These are phyloP conservation scores for Rotaria sp. DNA, from an alignment of 2,888 invertebrate genomes.

Conservation along the genomic window DNA sequence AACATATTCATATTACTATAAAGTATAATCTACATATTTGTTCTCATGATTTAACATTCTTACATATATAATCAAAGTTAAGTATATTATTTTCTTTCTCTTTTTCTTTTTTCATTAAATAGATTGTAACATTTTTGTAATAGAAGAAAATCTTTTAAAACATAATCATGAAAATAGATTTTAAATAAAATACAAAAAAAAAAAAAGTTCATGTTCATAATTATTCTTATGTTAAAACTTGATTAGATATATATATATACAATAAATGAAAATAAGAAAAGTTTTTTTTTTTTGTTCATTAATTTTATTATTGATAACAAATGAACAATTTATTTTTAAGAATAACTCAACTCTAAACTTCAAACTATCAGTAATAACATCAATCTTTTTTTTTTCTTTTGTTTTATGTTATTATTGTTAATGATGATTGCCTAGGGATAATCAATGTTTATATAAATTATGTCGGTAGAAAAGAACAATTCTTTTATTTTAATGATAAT, in stretches of 20 bases:
- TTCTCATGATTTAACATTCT: background rate
- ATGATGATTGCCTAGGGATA: background rate
- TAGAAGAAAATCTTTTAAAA: background rate
- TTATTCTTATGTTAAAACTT: background rate
- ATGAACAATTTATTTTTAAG: too few relatives aligned
- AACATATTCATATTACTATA: background rate
- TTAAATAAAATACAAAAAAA: background rate
- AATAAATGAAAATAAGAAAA: too few relatives aligned
- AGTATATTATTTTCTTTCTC: background rate
- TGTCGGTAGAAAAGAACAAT: background rate
- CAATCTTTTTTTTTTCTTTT: background rate
- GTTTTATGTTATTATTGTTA: background rate
- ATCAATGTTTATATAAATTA: constrained; percentile 5
- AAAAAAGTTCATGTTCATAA: background rate
- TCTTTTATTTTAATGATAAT: background rate
- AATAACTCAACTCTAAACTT: too few relatives aligned
- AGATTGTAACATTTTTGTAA: background rate
- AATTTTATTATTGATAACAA: too few relatives aligned
- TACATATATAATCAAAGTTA: background rate
- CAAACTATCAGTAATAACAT: too few relatives aligned
- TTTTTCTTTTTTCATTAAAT: background rate
- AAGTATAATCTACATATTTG: background rate
- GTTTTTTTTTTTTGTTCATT: too few relatives aligned
- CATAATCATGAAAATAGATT: background rate
- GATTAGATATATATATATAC: background rate